Base-by-base conservation (phyloP, 2,888 invertebrate species). In the Drosophila cracens region DNA sequence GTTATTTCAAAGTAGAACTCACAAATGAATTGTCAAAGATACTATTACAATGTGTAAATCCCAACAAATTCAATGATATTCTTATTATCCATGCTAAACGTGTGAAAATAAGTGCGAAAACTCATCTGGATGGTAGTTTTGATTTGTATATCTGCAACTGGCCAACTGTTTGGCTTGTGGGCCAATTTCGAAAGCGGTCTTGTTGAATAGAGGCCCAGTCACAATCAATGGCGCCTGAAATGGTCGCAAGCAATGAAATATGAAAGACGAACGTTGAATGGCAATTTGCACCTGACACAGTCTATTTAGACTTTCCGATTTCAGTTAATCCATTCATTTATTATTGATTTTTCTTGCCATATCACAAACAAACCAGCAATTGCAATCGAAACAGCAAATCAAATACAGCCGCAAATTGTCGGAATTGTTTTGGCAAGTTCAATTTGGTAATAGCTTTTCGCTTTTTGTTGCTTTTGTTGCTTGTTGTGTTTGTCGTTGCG, bases 261-360 rank as follows among this genome's bases (percentile, higher is more conserved):
- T 34, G 18, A 34, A 57, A 43, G 49, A 36, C 38, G n/a, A n/a
- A n/a, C 78, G 70, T 79, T 73, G 74, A 61, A 76, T 76, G 78
- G 77, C 83, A 89, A 87, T 88, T 85, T 81, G 63, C 83, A 82
- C 76, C 70, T 81, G 81, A 76, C 76, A 79, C 74, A 73, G 76
- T 76, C 70, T 53, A 40, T 66, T 68, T 59, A 36, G 53, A 57
- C 68, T 70, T 68, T 52, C 58, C 71, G 68, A 70, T 67, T 62
- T 65, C 36, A 56, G 43, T 64, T 63, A 49, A 53, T 43, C n/a
- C 46, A 54, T 54, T 58, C 7, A 53, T 49, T 2, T 38, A n/a
- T 13, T 54, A 8, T 57, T 43, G 29, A 43, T 4, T 29, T 40
- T 57, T 16, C 38, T 13, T 31, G 56, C 29, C 31, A 31, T 36